Conservation (phyloP, 2,888 invertebrate genomes). For the Tipula helvola region DNA sequence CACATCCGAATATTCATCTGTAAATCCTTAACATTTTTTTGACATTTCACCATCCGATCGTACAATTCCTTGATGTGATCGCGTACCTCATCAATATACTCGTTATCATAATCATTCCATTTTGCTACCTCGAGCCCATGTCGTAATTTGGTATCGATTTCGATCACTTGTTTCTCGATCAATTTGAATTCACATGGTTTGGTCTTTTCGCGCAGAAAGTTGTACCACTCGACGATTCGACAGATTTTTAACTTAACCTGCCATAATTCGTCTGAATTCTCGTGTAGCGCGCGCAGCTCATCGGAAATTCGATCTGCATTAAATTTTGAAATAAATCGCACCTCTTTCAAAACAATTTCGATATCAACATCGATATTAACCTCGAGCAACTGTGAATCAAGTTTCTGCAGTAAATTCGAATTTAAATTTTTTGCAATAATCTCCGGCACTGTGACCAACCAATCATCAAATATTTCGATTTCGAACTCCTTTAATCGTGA, state of each 20-base stretch:
- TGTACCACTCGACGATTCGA: constrained; percentile 65
- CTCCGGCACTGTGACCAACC: neutral
- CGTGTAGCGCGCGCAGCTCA: constrained; percentile 51
- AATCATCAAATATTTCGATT: neutral
- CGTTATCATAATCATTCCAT: constrained; percentile 68
- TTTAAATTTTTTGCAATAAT: neutral
- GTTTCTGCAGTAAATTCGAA: neutral
- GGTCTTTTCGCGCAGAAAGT: constrained; percentile 58
- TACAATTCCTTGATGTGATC: constrained; percentile 57
- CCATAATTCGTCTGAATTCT: constrained; percentile 55
- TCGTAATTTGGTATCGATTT: constrained; percentile 58
- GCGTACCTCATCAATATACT: constrained; percentile 57
- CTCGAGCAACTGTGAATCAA: neutral
- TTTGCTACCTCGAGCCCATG: constrained; percentile 53
- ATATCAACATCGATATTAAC: neutral
- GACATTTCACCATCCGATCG: constrained; percentile 51
- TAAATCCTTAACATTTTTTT: constrained; percentile 49
- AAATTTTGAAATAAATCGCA: constrained; percentile 61
- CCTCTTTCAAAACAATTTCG: constrained; percentile 62
- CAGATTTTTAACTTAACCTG: constrained; percentile 42
- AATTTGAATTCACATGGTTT: constrained; percentile 65
- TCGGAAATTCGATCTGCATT: constrained; percentile 48
- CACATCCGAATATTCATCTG: constrained; percentile 49
- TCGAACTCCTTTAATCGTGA: neutral
- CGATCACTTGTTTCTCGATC: constrained; percentile 58